Percentiles rank a stretch among this genome's conserved stretches.
Conservation (phyloP, 1,140 invertebrate genomes). For the Galleria mellonella region DNA sequence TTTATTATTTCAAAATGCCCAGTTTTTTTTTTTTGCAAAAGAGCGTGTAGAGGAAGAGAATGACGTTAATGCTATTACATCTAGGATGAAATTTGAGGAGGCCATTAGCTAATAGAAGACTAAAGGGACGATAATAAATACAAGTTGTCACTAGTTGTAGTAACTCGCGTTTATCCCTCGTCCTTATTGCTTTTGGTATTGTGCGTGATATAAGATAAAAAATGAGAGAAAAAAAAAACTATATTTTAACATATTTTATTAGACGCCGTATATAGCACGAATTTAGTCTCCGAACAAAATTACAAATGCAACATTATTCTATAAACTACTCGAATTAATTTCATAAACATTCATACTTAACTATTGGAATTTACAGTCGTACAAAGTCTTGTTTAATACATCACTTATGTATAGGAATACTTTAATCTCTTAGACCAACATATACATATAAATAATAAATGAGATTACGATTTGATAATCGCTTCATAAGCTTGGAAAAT, state of each 20-base stretch:
- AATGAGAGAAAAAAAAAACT: not conserved
- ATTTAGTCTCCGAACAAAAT: not conserved
- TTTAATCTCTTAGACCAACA: conserved; percentile 21
- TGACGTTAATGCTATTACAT: too few species aligned
- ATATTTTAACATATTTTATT: conserved; percentile 8
- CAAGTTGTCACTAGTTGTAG: too few species aligned
- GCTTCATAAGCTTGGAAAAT: conserved; percentile 95
- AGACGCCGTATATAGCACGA: conserved; percentile 2
- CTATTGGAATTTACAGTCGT: conserved; percentile 58
- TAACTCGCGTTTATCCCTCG: too few species aligned
- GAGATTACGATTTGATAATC: conserved; percentile 81
- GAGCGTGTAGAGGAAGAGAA: too few species aligned
- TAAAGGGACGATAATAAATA: too few species aligned
- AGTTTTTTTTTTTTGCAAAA: too few species aligned
- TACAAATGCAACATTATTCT: not conserved
- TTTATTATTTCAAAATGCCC: too few species aligned
- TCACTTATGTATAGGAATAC: conserved; percentile 11
- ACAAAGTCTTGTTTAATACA: conserved; percentile 35
- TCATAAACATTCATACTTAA: conserved; percentile 33
- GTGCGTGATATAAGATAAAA: too few species aligned
- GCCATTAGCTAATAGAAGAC: too few species aligned
- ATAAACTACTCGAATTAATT: conserved; percentile 6
- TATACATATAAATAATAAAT: conserved; percentile 33
- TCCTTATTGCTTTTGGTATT: too few species aligned
- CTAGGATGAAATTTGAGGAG: too few species aligned